Evolutionary conservation across 1,140 invertebrate species (phyloP).

Genomic region (Amphibalanus amphitrite): DNA sequence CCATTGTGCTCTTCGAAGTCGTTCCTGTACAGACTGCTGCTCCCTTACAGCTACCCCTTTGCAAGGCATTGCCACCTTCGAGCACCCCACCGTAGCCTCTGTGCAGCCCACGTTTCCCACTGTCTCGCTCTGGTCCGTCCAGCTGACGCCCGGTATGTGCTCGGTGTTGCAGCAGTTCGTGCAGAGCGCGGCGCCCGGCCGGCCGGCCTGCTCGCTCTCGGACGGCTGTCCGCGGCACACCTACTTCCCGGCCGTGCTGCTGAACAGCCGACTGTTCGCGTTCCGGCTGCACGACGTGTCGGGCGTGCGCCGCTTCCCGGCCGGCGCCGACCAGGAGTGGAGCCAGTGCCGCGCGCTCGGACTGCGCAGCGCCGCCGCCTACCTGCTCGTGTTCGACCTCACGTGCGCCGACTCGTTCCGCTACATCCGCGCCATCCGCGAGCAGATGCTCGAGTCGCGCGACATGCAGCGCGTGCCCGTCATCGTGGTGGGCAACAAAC

Average conservation of each 20-base stretch:
- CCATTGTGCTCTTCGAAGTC: too few species aligned
- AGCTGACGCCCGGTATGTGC: neutral
- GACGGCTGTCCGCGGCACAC: neutral
- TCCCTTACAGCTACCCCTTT: too few species aligned
- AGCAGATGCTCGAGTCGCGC: conserved; percentile 77
- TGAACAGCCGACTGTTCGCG: conserved; percentile 65
- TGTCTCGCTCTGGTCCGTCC: too few species aligned
- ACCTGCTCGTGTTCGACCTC: conserved; percentile 81
- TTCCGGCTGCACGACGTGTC: conserved; percentile 68
- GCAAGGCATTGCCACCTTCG: too few species aligned
- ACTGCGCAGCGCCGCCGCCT: conserved; percentile 73
- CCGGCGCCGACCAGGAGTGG: conserved; percentile 67
- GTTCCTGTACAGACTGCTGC: too few species aligned
- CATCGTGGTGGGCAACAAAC: conserved; percentile 84
- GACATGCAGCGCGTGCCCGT: conserved; percentile 81
- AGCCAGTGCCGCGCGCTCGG: conserved; percentile 62
- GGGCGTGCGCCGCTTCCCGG: conserved; percentile 66
- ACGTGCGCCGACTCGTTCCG: conserved; percentile 77
- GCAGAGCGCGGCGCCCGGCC: neutral
- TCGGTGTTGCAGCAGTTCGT: neutral
- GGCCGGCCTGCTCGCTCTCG: neutral
- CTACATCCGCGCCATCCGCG: conserved; percentile 66
- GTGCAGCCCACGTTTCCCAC: too few species aligned
- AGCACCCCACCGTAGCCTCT: too few species aligned
- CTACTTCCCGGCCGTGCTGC: conserved; percentile 38